Conservation (phyloP, 2,113 vertebrate species). For the Neogobius melanostomus region DNA sequence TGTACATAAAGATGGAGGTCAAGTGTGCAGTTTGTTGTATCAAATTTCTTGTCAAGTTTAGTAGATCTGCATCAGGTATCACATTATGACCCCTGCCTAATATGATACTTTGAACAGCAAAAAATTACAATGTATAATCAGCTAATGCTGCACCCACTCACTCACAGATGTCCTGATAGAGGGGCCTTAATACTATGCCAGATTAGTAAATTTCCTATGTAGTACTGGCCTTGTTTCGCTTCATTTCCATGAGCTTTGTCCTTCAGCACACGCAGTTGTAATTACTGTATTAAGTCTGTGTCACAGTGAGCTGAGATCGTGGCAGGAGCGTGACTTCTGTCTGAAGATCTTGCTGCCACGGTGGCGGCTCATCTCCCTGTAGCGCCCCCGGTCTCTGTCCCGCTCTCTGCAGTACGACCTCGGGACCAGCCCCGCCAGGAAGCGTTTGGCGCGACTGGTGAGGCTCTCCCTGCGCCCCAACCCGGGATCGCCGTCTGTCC, state of each 20-base stretch:
- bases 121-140: not conserved
- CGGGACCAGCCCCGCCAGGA: constrained; percentile 85
- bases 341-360: constrained; percentile 84
- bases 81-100: not conserved
- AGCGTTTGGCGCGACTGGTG: constrained; percentile 87
- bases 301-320: constrained; percentile 86
- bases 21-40: not conserved
- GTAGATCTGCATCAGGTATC: not conserved
- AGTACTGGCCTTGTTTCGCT: not conserved
- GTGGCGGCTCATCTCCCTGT: constrained; percentile 76
- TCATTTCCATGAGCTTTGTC: not conserved
- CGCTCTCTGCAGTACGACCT: constrained; percentile 77
- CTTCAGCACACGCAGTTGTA: constrained; percentile 18
- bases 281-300: constrained; percentile 30
- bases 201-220: not conserved
- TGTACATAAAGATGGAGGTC: constrained; percentile 4
- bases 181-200: not conserved
- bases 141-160: not conserved
- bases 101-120: not conserved
- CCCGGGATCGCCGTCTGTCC: constrained; percentile 69
- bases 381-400: constrained; percentile 72
- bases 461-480: constrained; percentile 82
- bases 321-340: constrained; percentile 90
- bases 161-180: not conserved
- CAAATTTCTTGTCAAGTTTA: not conserved